Conservation (phyloP, 2,888 invertebrate species). For the Caenorhabditis auriculariae region DNA sequence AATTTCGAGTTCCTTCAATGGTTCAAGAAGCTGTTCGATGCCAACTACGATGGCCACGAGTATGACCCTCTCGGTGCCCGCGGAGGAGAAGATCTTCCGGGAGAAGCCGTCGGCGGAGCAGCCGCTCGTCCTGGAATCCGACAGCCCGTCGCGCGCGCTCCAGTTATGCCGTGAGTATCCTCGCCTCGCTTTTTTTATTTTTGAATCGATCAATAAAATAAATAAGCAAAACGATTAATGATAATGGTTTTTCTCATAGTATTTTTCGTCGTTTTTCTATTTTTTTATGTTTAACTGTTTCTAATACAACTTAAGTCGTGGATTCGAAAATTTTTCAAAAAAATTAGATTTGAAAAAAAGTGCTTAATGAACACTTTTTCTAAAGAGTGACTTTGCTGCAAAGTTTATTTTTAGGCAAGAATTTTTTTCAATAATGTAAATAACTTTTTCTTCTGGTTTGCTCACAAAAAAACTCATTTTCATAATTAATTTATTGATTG, state of each 20-base stretch:
- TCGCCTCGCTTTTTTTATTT: neutral
- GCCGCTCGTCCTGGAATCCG: slow-evolving; percentile 1
- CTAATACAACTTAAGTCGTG: no score
- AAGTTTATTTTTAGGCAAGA: no score
- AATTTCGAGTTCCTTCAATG: slow-evolving; percentile 99
- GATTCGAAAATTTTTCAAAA: no score
- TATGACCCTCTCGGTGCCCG: slow-evolving; percentile 90
- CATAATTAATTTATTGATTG: neutral
- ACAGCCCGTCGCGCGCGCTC: neutral
- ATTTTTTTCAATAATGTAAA: no score
- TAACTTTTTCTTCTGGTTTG: no score
- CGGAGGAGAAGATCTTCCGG: slow-evolving; percentile 63
- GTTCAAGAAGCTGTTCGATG: slow-evolving; percentile 99
- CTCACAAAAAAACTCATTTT: neutral
- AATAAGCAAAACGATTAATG: neutral
- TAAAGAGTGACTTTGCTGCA: no score
- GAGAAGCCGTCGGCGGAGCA: slow-evolving; percentile 15
- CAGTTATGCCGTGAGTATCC: neutral
- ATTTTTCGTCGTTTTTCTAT: no score
- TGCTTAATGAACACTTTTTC: no score
- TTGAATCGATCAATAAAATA: neutral
- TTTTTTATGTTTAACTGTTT: no score
- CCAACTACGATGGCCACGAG: slow-evolving; percentile 95
- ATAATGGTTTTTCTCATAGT: no score
- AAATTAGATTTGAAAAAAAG: no score